phyloP scores from a whole-genome alignment of 2,113 vertebrate species.

The Hystrix cristata region DNA sequence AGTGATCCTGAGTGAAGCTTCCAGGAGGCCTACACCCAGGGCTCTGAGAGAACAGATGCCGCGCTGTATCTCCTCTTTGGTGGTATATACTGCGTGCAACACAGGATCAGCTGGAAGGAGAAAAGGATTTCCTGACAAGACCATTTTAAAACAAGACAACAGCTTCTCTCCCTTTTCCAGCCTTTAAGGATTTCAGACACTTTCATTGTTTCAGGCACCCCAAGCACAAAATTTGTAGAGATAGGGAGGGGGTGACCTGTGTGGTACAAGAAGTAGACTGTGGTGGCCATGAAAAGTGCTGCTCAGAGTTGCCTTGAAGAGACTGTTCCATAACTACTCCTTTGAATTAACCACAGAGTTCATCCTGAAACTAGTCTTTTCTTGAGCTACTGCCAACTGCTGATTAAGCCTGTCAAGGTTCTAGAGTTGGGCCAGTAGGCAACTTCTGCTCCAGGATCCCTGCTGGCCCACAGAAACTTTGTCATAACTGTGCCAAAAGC shows the following conservation, averaged over 20 bases:
- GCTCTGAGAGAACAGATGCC: background rate
- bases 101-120: background rate
- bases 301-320: background rate
- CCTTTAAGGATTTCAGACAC: background rate
- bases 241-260: rapidly evolving
- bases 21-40: too few species aligned
- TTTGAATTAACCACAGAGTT: background rate
- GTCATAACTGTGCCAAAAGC: background rate
- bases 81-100: too few species aligned
- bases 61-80: too few species aligned
- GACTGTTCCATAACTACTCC: too few species aligned
- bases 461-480: background rate
- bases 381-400: background rate
- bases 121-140: background rate
- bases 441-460: background rate
- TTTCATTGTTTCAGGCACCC: background rate
- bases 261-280: background rate
- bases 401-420: background rate
- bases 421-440: background rate
- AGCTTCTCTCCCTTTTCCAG: background rate
- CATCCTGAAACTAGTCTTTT: background rate
- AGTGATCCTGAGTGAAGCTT: background rate
- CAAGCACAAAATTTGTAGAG: background rate
- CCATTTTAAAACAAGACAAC: background rate
- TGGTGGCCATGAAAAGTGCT: background rate